Evolutionary conservation across 2,113 vertebrate genomes (phyloP).

Genomic region (Coptodon rendalli): DNA sequence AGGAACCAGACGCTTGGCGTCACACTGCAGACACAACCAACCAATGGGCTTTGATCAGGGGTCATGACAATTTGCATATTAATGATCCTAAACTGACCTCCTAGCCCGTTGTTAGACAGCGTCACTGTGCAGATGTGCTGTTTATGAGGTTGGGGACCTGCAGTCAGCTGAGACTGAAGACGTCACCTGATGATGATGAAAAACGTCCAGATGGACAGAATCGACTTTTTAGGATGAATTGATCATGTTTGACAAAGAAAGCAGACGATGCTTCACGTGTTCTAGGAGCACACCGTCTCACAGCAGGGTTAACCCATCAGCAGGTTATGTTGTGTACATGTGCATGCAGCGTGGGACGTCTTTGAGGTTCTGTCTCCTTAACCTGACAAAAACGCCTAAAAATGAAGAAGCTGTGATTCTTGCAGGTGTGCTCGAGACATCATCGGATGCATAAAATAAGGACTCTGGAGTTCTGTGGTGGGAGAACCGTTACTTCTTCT

Average conservation of each 20-base stretch:
- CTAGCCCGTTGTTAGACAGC: background rate
- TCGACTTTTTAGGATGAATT: background rate
- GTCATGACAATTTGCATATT: background rate
- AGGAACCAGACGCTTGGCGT: background rate
- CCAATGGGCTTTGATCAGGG: background rate
- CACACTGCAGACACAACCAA: background rate
- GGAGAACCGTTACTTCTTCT: background rate
- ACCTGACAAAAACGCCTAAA: background rate
- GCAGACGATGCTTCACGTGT: background rate
- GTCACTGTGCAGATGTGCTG: background rate
- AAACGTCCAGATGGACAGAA: background rate
- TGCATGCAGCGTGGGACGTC: background rate
- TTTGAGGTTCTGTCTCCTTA: background rate
- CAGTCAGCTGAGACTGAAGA: background rate
- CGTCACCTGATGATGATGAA: background rate
- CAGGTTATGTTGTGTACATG: background rate
- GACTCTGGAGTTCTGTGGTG: background rate
- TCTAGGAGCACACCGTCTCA: background rate
- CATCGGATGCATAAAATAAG: background rate
- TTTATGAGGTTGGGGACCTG: background rate
- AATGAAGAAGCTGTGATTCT: background rate
- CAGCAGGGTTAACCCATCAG: background rate
- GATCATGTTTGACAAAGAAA: accelerated
- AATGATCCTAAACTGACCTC: background rate
- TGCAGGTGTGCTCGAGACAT: background rate